Percentiles rank a stretch among this genome's conserved stretches.
These are phyloP conservation scores for Podilymbus podiceps DNA, from an alignment of 2,113 vertebrate species.

Conservation along the genomic window DNA sequence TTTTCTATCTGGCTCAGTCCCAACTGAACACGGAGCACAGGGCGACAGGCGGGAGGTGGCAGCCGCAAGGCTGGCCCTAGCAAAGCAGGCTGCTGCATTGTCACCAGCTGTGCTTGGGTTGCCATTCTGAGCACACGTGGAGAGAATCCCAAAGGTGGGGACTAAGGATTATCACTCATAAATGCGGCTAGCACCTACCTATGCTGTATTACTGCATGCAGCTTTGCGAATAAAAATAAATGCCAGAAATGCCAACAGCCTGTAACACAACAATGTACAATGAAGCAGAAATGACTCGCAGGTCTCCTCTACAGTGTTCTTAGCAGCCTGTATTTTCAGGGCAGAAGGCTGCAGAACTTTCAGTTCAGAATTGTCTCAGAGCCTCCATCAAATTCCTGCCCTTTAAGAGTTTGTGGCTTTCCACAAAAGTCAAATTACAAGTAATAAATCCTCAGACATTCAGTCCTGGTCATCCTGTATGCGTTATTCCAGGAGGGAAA, in stretches of 20 bases:
- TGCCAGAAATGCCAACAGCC: not conserved
- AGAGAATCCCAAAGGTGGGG: not conserved
- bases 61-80: not conserved
- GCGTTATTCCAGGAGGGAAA: not conserved
- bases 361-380: not conserved
- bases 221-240: not conserved
- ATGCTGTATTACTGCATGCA: not conserved
- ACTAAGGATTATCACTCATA: not conserved
- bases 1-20: not conserved
- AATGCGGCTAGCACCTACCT: not conserved
- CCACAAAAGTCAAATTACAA: not conserved
- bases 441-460: not conserved
- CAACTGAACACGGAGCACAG: accelerated
- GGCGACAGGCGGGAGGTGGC: not conserved
- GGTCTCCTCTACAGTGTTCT: not conserved
- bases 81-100: not conserved
- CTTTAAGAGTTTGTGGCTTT: not conserved
- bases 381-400: not conserved
- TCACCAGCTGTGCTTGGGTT: not conserved
- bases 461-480: not conserved
- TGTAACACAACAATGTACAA: not conserved
- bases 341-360: not conserved
- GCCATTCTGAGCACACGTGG: not conserved
- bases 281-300: not conserved
- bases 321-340: not conserved